Evolutionary conservation across 1,140 invertebrate species (phyloP).

Genomic region (Nautilus pompilius): DNA sequence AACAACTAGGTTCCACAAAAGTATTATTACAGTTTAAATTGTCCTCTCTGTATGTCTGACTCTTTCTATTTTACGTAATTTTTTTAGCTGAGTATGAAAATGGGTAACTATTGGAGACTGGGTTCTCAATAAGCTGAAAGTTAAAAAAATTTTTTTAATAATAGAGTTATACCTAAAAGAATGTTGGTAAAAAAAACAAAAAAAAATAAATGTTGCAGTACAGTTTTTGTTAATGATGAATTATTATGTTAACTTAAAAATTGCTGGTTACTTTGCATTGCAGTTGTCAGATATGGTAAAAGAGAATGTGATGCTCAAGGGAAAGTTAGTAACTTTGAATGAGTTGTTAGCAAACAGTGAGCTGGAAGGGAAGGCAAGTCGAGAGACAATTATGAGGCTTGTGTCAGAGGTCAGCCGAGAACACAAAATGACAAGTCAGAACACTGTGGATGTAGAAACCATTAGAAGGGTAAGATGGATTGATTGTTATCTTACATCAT

Average conservation of each 20-base stretch:
- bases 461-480: constrained; percentile 47
- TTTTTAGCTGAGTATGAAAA: too few species aligned
- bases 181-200: not conserved
- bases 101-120: not conserved
- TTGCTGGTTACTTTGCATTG: constrained; percentile 13
- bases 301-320: constrained; percentile 53
- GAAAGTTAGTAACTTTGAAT: constrained; percentile 47
- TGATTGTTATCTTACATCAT: not conserved
- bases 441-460: constrained; percentile 43
- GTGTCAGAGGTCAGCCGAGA: constrained; percentile 52
- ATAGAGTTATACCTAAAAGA: not conserved
- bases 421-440: constrained; percentile 45
- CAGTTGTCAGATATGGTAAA: constrained; percentile 48
- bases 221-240: not conserved
- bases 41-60: too few species aligned
- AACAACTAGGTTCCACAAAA: too few species aligned
- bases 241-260: not conserved
- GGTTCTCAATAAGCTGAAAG: not conserved
- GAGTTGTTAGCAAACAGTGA: constrained; percentile 47
- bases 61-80: too few species aligned
- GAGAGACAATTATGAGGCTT: constrained; percentile 55
- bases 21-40: too few species aligned
- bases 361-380: constrained; percentile 52
- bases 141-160: not conserved
- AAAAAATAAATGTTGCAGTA: not conserved